These are phyloP conservation scores for Polyommatus icarus DNA, from an alignment of 2,888 invertebrate genomes.

Conservation along the genomic window DNA sequence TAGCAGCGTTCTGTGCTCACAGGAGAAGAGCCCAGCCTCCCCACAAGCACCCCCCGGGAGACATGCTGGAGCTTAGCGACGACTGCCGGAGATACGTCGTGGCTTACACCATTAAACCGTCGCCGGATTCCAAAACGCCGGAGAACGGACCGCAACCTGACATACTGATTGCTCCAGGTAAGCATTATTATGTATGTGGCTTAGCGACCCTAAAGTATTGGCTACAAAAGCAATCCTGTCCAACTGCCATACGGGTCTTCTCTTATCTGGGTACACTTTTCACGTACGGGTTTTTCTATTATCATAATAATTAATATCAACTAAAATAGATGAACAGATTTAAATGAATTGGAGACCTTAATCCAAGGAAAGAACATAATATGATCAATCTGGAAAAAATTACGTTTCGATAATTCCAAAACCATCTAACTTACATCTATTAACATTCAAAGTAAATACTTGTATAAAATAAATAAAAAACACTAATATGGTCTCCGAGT, in stretches of 20 bases:
- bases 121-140: constrained; percentile 77
- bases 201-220: neutral
- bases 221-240: too few relatives aligned
- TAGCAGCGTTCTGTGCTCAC: constrained; percentile 62
- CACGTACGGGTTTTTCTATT: too few relatives aligned
- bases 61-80: constrained; percentile 85
- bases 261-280: too few relatives aligned
- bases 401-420: too few relatives aligned
- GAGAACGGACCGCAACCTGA: constrained; percentile 84
- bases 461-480: neutral
- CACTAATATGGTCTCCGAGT: neutral
- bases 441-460: neutral
- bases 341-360: too few relatives aligned
- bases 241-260: too few relatives aligned
- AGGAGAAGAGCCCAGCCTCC: constrained; percentile 62
- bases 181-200: neutral
- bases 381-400: too few relatives aligned
- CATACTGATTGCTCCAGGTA: constrained; percentile 88
- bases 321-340: too few relatives aligned
- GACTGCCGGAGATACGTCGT: constrained; percentile 92
- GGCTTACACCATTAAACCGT: constrained; percentile 90
- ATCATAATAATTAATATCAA: too few relatives aligned
- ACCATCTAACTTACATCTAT: neutral
- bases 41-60: constrained; percentile 71
- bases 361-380: too few relatives aligned